phyloP scores from a whole-genome alignment of 37 sponge, comb jelly and placozoan species.

The Oscarella lobularis region DNA sequence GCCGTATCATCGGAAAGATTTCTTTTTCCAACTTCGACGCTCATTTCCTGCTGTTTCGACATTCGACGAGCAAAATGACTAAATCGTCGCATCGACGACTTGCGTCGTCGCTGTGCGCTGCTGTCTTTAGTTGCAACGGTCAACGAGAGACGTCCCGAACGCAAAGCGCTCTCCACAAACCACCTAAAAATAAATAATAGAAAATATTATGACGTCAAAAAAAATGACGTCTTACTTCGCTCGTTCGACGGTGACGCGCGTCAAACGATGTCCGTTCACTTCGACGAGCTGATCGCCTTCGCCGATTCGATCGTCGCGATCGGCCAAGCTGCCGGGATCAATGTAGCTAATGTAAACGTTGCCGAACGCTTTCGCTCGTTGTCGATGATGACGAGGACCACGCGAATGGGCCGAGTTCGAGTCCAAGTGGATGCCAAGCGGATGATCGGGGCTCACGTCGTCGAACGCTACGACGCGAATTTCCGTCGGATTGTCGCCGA shows the following conservation, averaged over 20 bases:
- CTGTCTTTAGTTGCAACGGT: conserved; percentile 16
- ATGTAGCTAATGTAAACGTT: conserved; percentile 39
- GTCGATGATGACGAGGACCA: background rate
- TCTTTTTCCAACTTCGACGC: too few relatives aligned
- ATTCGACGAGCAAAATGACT: too few relatives aligned
- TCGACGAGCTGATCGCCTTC: conserved; percentile 54
- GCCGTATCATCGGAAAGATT: too few relatives aligned
- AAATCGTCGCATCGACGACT: too few relatives aligned
- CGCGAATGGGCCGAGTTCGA: background rate
- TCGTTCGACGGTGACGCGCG: conserved; percentile 38
- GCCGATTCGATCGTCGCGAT: conserved; percentile 15
- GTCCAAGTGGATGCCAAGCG: conserved; percentile 39
- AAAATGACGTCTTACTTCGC: conserved; percentile 37
- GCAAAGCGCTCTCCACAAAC: conserved; percentile 58
- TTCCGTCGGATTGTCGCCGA: background rate
- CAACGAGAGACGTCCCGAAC: conserved; percentile 24
- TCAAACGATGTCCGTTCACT: conserved; percentile 40
- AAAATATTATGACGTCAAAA: background rate
- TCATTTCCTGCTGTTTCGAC: too few relatives aligned
- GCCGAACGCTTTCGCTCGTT: conserved; percentile 1
- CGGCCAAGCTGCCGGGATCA: conserved; percentile 25
- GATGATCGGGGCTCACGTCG: conserved; percentile 6
- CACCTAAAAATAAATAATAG: conserved; percentile 25
- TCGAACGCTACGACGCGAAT: conserved; percentile 22
- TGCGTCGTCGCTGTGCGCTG: too few relatives aligned